phyloP scores from a whole-genome alignment of 2,113 vertebrate species.

The Alethe castanea region DNA sequence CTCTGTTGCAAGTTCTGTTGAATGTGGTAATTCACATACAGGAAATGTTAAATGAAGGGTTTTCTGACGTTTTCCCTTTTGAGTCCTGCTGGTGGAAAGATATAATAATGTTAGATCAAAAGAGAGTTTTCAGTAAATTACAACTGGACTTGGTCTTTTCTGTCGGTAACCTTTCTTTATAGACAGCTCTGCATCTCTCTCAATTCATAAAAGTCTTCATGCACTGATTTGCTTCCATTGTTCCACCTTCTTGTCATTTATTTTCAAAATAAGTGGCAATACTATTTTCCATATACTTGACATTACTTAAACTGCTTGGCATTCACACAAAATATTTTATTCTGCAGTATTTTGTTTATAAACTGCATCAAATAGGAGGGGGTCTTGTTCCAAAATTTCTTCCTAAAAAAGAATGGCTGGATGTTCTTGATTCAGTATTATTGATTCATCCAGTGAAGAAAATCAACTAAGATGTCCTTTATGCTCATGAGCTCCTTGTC shows the following conservation, averaged over 20 bases:
- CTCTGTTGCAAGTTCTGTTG: neutral
- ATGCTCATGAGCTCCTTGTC: neutral
- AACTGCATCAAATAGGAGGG: neutral
- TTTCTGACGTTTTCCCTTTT: neutral
- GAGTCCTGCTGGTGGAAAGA: neutral
- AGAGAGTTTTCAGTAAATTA: neutral
- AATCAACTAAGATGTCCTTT: neutral
- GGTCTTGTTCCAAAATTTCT: neutral
- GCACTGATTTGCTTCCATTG: neutral
- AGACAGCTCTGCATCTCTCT: neutral
- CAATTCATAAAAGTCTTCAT: neutral
- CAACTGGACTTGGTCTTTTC: neutral
- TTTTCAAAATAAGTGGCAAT: neutral
- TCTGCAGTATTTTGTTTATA: neutral
- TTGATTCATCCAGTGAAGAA: neutral
- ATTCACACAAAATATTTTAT: neutral
- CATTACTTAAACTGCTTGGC: neutral
- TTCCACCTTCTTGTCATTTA: neutral
- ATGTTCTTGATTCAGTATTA: neutral
- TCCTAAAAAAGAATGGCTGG: neutral
- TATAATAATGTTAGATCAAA: neutral
- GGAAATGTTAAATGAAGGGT: neutral
- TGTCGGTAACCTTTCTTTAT: neutral
- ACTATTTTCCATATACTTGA: neutral
- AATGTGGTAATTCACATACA: neutral